Evolutionary conservation across 2,113 vertebrate species (phyloP).

Genomic region (Odontophorus gujanensis): DNA sequence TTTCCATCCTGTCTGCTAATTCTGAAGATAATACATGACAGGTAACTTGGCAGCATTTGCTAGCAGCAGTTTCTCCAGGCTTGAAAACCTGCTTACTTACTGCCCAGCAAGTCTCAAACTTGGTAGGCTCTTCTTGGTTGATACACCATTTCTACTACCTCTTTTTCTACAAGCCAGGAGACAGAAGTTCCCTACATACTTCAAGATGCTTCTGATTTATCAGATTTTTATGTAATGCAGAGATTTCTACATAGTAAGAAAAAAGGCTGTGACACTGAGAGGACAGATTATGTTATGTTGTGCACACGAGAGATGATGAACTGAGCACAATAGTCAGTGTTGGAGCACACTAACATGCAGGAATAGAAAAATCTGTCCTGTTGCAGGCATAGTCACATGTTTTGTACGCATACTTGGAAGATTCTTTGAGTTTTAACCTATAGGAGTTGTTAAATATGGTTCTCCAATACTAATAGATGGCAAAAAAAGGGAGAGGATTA

Average conservation of each 20-base stretch:
- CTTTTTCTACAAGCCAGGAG: neutral
- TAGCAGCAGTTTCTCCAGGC: neutral
- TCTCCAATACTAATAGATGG: neutral
- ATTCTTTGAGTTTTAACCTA: neutral
- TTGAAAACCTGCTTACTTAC: neutral
- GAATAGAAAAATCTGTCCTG: neutral
- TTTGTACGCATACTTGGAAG: neutral
- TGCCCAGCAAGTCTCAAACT: neutral
- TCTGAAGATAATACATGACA: neutral
- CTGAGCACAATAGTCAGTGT: neutral
- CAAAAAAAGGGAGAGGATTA: neutral
- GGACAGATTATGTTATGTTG: neutral
- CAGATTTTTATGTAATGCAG: neutral
- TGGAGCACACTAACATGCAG: neutral
- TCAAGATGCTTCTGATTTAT: neutral
- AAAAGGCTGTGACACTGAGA: neutral
- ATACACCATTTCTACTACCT: neutral
- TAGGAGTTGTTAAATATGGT: neutral
- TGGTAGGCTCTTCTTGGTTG: neutral
- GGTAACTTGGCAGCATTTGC: neutral
- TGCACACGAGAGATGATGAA: neutral
- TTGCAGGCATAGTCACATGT: neutral
- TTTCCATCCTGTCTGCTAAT: neutral
- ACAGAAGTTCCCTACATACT: neutral
- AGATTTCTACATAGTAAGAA: neutral